These are phyloP conservation scores for Plotosus lineatus DNA, from an alignment of 2,113 vertebrate species.

Conservation along the genomic window DNA sequence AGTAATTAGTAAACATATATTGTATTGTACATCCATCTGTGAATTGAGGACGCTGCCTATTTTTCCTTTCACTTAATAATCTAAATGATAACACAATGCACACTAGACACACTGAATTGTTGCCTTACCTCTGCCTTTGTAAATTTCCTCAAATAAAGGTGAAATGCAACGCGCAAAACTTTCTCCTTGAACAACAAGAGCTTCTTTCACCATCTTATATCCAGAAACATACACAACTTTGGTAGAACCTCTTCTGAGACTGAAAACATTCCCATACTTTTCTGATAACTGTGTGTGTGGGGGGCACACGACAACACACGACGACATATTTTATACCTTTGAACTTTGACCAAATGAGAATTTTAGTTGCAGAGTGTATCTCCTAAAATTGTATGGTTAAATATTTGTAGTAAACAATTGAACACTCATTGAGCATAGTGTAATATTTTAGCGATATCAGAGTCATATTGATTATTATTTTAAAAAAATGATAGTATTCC, in stretches of 20 bases:
- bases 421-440: background rate
- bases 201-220: constrained; percentile 67
- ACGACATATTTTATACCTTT: constrained; percentile 15
- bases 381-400: background rate
- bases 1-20: background rate
- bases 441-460: background rate
- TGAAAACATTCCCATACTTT: constrained; percentile 66
- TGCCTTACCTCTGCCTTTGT: constrained; percentile 59
- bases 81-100: background rate
- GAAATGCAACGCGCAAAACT: constrained; percentile 54
- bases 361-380: background rate
- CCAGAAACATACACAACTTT: constrained; percentile 54
- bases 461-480: background rate
- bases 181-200: constrained; percentile 63
- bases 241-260: accelerated
- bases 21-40: background rate
- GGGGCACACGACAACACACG: constrained; percentile 46
- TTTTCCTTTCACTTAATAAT: background rate
- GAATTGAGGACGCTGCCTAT: background rate
- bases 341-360: background rate
- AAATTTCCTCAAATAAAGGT: constrained; percentile 33
- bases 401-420: background rate
- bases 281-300: constrained; percentile 60
- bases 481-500: too few species aligned
- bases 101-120: background rate